A percentile compares a stretch with the other conserved stretches of the same genome.
Evolutionary conservation across 2,113 vertebrate genomes (phyloP).

Genomic region (Zingel zingel): DNA sequence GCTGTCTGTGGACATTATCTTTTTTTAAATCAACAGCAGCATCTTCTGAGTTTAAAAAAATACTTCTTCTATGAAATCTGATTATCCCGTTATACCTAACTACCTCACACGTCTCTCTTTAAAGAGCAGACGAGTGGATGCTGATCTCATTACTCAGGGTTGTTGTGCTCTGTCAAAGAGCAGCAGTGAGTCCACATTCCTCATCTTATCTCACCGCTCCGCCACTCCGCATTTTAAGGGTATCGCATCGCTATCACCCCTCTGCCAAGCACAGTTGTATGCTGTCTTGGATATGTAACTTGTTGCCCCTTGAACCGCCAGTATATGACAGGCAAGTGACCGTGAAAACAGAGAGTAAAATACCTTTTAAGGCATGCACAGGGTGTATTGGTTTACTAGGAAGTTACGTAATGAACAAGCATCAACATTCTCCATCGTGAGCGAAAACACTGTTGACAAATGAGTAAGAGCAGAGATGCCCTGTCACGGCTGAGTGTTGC

Average conservation of each 20-base stretch:
- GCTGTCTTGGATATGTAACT: neutral
- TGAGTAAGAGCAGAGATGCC: slow-evolving; percentile 14
- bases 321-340: slow-evolving; percentile 6
- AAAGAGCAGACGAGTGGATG: slow-evolving; percentile 3
- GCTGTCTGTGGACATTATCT: neutral
- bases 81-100: neutral
- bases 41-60: neutral
- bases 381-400: slow-evolving; percentile 21
- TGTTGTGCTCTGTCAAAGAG: slow-evolving; percentile 33
- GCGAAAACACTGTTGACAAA: slow-evolving; percentile 45
- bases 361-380: slow-evolving; percentile 33
- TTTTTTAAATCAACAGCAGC: neutral
- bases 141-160: slow-evolving; percentile 23
- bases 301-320: slow-evolving; percentile 14
- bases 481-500: neutral
- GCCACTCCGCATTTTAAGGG: slow-evolving; percentile 27
- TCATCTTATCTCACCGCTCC: slow-evolving; percentile 29
- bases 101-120: neutral
- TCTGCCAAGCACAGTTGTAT: slow-evolving; percentile 6
- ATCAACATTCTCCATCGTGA: slow-evolving; percentile 20
- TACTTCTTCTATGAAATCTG: neutral
- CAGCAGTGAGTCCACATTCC: slow-evolving; percentile 15
- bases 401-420: slow-evolving; percentile 45
- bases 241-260: slow-evolving; percentile 29
- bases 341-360: slow-evolving; percentile 53